A percentile compares a stretch with the other conserved stretches of the same genome.
These are phyloP conservation scores for Dipodomys stephensi DNA, from an alignment of 2,113 vertebrate species.

Conservation along the genomic window DNA sequence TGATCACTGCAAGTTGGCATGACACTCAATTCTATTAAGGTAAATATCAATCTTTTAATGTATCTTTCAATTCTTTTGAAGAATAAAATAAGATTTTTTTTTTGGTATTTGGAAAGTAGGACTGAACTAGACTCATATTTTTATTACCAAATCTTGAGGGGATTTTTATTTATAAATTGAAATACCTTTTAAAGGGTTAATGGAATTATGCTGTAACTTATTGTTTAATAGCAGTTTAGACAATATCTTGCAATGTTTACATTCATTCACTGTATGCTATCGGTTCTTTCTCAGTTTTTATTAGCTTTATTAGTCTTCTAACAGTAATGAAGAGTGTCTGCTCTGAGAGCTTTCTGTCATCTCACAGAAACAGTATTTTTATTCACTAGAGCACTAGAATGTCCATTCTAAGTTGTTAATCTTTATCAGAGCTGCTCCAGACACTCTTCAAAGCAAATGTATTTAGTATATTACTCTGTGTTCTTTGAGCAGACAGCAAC, in stretches of 20 bases:
- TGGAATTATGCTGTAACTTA: not conserved
- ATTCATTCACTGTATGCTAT: not conserved
- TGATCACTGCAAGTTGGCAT: not conserved
- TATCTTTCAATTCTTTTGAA: not conserved
- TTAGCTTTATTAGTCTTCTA: not conserved
- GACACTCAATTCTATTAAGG: not conserved
- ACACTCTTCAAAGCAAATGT: constrained; percentile 51
- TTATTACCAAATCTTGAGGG: constrained; percentile 10
- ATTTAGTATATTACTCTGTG: constrained; percentile 59
- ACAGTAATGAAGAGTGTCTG: not conserved
- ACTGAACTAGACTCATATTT: not conserved
- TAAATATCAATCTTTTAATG: not conserved
- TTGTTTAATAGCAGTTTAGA: not conserved
- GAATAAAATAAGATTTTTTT: not conserved
- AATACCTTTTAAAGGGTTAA: not conserved
- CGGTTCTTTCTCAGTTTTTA: not conserved
- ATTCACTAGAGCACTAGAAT: not conserved
- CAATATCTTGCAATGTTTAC: not conserved
- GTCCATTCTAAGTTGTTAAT: not conserved
- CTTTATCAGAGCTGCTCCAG: constrained; percentile 25
- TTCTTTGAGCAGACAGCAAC: constrained; percentile 62
- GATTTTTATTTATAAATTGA: not conserved
- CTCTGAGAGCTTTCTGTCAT: not conserved
- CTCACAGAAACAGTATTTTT: not conserved
- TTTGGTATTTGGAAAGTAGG: constrained; percentile 6